Conservation (phyloP, 2,797 vertebrate species). For the Sebastes steindachneri region DNA sequence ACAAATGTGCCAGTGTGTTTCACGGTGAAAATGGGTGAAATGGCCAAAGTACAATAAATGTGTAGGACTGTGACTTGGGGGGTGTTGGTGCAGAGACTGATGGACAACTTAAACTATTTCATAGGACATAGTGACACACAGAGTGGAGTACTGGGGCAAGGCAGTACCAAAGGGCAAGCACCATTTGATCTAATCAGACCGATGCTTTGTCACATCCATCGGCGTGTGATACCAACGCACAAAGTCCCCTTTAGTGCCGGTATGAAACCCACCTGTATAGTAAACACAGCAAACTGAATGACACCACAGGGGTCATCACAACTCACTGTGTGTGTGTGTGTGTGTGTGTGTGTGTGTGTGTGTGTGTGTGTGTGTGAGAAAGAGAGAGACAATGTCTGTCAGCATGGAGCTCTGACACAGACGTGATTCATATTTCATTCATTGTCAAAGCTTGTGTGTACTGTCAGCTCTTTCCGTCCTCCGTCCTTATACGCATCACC, state of each 20-base stretch:
- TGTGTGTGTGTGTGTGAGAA: background rate
- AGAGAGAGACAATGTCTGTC: background rate
- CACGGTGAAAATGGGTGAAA: background rate
- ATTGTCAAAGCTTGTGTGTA: background rate
- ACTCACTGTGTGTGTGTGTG: background rate
- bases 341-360: background rate
- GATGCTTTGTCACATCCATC: too few relatives aligned
- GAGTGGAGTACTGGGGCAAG: background rate
- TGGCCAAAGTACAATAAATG: background rate
- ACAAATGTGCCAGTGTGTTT: background rate
- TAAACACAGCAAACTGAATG: too few relatives aligned
- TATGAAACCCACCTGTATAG: too few relatives aligned
- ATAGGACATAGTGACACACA: background rate
- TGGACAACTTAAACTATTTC: background rate
- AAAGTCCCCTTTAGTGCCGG: too few relatives aligned
- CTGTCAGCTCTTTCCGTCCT: slow-evolving; percentile 33
- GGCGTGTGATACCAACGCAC: too few relatives aligned
- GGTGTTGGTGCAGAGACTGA: background rate
- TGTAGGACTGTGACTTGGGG: background rate
- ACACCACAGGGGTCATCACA: too few relatives aligned
- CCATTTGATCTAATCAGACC: background rate
- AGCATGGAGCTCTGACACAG: background rate
- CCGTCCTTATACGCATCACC: background rate
- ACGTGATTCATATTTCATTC: background rate
- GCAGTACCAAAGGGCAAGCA: background rate